Conservation (phyloP, 2,113 vertebrate species). For the Lasiurus cinereus region DNA sequence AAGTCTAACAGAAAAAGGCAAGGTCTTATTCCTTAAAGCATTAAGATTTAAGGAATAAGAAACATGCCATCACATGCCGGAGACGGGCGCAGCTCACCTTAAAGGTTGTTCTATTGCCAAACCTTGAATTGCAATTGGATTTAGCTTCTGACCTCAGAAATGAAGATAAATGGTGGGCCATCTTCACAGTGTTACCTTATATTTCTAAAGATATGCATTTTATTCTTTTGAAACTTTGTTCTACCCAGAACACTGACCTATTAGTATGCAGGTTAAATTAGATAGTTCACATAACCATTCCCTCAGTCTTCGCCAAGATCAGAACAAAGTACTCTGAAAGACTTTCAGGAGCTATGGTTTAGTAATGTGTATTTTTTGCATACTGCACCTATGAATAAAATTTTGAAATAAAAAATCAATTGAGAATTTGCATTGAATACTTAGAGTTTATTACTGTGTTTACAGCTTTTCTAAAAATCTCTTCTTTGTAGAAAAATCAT, state of each 20-base stretch:
- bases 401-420: not conserved
- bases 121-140: constrained; percentile 49
- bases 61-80: not conserved
- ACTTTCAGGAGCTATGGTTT: not conserved
- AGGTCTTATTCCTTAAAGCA: not conserved
- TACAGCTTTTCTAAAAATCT: not conserved
- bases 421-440: not conserved
- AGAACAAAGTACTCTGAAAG: not conserved
- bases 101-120: not conserved
- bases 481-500: not conserved
- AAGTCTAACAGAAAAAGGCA: constrained; percentile 19
- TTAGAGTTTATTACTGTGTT: not conserved
- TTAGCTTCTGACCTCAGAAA: constrained; percentile 49
- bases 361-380: not conserved
- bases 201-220: constrained; percentile 34
- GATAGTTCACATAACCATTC: not conserved
- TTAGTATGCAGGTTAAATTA: not conserved
- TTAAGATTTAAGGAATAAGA: constrained; percentile 22
- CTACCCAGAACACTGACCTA: not conserved
- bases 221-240: constrained; percentile 32
- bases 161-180: constrained; percentile 54
- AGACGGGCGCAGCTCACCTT: not conserved
- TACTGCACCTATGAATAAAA: not conserved
- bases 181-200: not conserved
- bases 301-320: not conserved